Evolutionary conservation across 1,140 invertebrate genomes (phyloP).

Genomic region (Polyergus mexicanus): DNA sequence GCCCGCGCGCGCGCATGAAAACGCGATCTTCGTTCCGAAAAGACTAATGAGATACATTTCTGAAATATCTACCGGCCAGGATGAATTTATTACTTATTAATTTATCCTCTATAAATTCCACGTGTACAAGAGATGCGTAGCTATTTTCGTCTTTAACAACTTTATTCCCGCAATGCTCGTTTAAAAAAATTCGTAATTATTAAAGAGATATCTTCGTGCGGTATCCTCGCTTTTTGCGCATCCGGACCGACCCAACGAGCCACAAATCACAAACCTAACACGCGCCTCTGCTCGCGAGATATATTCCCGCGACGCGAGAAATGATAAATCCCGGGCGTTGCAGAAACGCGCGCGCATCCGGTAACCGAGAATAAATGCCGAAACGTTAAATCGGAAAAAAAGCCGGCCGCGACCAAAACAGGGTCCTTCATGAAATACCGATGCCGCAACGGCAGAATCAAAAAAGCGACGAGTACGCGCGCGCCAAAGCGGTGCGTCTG

Average conservation of each 20-base stretch:
- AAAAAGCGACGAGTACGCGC: constrained; percentile 47
- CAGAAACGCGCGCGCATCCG: constrained; percentile 58
- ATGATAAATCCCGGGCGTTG: constrained; percentile 53
- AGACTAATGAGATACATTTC: constrained; percentile 35
- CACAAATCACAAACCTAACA: constrained; percentile 59
- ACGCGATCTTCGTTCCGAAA: constrained; percentile 15
- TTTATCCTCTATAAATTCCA: constrained; percentile 23
- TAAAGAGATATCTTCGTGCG: constrained; percentile 30
- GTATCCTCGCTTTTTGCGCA: constrained; percentile 31
- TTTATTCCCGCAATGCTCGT: neutral
- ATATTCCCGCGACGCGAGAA: constrained; percentile 59
- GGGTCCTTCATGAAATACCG: constrained; percentile 60
- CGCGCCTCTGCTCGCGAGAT: constrained; percentile 47
- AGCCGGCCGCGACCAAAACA: constrained; percentile 52
- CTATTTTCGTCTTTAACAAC: constrained; percentile 15
- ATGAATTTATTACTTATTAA: constrained; percentile 35
- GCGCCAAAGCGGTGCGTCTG: constrained; percentile 41
- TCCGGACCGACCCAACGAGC: constrained; percentile 31
- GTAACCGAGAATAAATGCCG: constrained; percentile 63
- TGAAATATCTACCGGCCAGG: neutral
- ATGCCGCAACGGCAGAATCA: constrained; percentile 55
- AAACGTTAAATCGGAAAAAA: constrained; percentile 62
- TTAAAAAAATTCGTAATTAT: constrained; percentile 59
- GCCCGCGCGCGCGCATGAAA: constrained; percentile 63
- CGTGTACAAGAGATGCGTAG: neutral